Base-by-base conservation (phyloP, 2,797 vertebrate genomes). In the Knipowitschia caucasica region DNA sequence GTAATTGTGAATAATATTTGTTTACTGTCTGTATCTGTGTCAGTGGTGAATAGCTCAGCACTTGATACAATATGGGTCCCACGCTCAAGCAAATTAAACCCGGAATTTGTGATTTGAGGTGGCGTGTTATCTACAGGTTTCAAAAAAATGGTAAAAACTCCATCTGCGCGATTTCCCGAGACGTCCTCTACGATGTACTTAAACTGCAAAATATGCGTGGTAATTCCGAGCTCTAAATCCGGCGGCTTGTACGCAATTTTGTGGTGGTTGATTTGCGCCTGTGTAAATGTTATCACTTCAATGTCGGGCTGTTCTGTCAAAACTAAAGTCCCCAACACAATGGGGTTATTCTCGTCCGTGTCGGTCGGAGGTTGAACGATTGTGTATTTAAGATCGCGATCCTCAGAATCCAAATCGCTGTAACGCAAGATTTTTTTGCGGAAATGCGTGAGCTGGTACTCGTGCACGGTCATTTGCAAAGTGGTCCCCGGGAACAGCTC, bases 231-330 rank as follows among this genome's bases (percentile, higher is more conserved):
- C 52, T 99, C 96, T 14, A 93, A 78, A 65, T 95, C 91, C 0
- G 96, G 96, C 0, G 96, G 96, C 40, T 83, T 93, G 75, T 93
- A 99, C 0, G 95, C 86, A 61, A 99, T 93, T 87, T 99, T 99
- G 68, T 96, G 95, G 59, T 99, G 96, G 65, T 98, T 98, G 67
- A 99, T 91, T 85, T 99, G 96, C 3, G 95, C 96, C 79, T 99
- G 96, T 11, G 94, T 97, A 75, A 99, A 99, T 69, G 90, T 93
- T 0, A 75, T 89, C 39, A 98, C 90, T 69, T 90, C 81, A 0
- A 79, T 77, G 10, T 90, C 86, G 39, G 94, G 93, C 58, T 86
- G 90, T 59, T 99, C 96, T 0, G 93, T 94, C 73, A 98, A 80
- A 36, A 99, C 94, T 0, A 99, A 84, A 39, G 86, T 82, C 54